phyloP scores from a whole-genome alignment of 2,113 vertebrate genomes.

The Castor canadensis region DNA sequence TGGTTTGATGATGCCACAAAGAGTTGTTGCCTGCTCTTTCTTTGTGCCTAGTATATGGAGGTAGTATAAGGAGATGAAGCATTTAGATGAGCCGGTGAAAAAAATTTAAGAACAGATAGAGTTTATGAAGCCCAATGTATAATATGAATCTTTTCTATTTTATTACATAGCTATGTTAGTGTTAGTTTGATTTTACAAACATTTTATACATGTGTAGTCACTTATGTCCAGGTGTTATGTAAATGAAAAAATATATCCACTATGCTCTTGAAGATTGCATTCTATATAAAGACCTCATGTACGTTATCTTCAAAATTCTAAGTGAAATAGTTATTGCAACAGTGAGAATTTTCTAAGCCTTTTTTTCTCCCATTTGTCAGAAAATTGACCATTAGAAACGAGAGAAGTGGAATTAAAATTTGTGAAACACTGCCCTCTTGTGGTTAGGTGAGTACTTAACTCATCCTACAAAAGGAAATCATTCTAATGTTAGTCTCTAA shows the following conservation, averaged over 20 bases:
- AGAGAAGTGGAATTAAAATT: slow-evolving; percentile 59
- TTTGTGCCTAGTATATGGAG: background rate
- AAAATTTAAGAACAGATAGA: background rate
- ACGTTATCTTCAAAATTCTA: background rate
- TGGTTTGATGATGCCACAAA: background rate
- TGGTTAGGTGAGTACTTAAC: slow-evolving; percentile 25
- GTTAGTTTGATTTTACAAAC: background rate
- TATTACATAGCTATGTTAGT: background rate
- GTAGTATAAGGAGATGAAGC: background rate
- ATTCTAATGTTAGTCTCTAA: no score
- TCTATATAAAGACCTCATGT: background rate
- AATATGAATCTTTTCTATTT: background rate
- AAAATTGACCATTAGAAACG: background rate
- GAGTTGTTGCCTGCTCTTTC: background rate
- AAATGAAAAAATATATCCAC: background rate
- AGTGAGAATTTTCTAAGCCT: background rate
- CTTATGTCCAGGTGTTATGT: background rate
- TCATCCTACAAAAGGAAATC: background rate
- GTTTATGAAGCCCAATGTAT: background rate
- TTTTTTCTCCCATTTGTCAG: background rate
- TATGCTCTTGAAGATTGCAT: background rate
- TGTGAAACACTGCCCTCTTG: slow-evolving; percentile 75
- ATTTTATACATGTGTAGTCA: background rate
- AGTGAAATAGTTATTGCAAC: background rate
- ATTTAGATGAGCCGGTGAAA: background rate